These are phyloP conservation scores for Hecatera dysodea DNA, from an alignment of 2,888 invertebrate species.

Conservation along the genomic window DNA sequence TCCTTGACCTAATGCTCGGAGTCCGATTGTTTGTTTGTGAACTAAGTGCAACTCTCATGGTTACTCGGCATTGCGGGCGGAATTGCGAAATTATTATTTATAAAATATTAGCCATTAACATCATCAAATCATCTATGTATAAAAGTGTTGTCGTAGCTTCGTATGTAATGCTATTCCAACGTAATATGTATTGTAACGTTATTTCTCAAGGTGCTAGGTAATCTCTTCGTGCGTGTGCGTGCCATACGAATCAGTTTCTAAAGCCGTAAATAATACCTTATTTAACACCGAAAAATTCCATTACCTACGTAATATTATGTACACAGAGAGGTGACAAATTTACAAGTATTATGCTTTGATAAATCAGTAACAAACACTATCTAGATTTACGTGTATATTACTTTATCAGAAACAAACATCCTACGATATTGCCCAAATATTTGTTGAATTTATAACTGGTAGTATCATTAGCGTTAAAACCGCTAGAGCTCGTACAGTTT, in stretches of 20 bases:
- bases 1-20: slow-evolving; percentile 83
- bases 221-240: slow-evolving; percentile 19
- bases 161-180: slow-evolving; percentile 11
- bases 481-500: slow-evolving; percentile 47
- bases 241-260: slow-evolving; percentile 27
- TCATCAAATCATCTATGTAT: slow-evolving; percentile 14
- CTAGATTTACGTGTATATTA: slow-evolving; percentile 77
- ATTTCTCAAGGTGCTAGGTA: slow-evolving; percentile 36
- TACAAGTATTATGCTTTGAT: slow-evolving; percentile 82
- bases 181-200: slow-evolving; percentile 36
- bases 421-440: slow-evolving; percentile 67
- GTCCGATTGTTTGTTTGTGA: slow-evolving; percentile 80
- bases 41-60: slow-evolving; percentile 74
- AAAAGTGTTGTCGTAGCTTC: background rate
- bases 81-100: slow-evolving; percentile 28
- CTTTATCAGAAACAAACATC: slow-evolving; percentile 69
- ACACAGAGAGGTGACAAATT: slow-evolving; percentile 80
- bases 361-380: slow-evolving; percentile 79
- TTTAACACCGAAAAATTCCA: slow-evolving; percentile 73
- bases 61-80: slow-evolving; percentile 64
- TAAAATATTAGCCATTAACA: slow-evolving; percentile 2
- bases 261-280: slow-evolving; percentile 54
- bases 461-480: slow-evolving; percentile 56
- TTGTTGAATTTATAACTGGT: slow-evolving; percentile 66
- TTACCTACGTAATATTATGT: slow-evolving; percentile 61